A percentile compares a stretch with the other conserved stretches of the same genome.
phyloP scores from a whole-genome alignment of 2,113 vertebrate species.

The Arvicanthis niloticus region DNA sequence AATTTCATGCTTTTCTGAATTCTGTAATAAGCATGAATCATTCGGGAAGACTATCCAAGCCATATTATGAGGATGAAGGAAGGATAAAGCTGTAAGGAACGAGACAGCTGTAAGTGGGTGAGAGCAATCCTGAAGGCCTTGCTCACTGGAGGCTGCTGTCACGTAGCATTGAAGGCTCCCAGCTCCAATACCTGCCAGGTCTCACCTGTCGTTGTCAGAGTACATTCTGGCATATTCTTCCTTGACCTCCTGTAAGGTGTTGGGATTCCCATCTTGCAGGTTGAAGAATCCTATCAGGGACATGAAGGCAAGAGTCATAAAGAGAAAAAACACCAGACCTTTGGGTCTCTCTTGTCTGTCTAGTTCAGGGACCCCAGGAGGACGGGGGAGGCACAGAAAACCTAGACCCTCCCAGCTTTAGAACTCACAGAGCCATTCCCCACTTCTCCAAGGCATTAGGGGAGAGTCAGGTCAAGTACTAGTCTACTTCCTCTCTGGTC shows the following conservation, averaged over 20 bases:
- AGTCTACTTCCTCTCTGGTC: neutral
- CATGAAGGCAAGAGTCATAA: conserved; percentile 72
- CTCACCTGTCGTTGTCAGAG: conserved; percentile 82
- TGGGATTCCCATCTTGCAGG: conserved; percentile 84
- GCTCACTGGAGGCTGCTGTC: neutral
- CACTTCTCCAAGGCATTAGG: neutral
- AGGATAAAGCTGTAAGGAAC: neutral
- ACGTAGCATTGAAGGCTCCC: fast-evolving
- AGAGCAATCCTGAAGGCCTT: neutral
- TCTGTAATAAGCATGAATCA: neutral
- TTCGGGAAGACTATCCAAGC: neutral
- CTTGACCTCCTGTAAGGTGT: conserved; percentile 85
- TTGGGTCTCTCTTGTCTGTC: neutral
- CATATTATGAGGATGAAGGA: neutral
- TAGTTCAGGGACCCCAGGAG: neutral
- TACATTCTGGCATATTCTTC: conserved; percentile 84
- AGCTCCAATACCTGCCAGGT: neutral
- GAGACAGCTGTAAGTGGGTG: fast-evolving
- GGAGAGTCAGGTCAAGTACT: neutral
- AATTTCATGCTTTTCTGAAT: neutral
- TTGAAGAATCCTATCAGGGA: conserved; percentile 80
- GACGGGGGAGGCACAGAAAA: no score
- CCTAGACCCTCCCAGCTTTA: neutral
- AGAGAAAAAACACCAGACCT: neutral
- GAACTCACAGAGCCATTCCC: neutral